These are phyloP conservation scores for Brachystomella parvula DNA, from an alignment of 1,140 invertebrate species.

Conservation along the genomic window DNA sequence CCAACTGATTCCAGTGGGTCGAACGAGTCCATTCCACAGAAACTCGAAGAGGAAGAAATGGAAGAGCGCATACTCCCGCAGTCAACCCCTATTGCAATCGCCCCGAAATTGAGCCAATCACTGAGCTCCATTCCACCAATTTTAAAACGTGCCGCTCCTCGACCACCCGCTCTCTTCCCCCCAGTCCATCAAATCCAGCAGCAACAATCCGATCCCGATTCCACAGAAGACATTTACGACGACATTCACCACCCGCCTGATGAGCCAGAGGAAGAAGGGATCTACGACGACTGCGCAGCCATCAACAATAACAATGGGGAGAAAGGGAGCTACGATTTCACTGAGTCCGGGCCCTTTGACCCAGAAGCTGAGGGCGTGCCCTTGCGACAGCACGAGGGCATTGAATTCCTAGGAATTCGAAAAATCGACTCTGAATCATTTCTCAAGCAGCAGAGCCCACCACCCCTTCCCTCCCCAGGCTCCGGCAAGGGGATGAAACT, in stretches of 20 bases:
- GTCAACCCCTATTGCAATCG: background rate
- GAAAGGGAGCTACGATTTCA: constrained; percentile 34
- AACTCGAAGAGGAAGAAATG: background rate
- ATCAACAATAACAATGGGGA: constrained; percentile 14
- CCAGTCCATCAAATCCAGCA: background rate
- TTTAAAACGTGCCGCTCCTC: constrained; percentile 24
- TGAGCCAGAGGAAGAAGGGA: constrained; percentile 29
- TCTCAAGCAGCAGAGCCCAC: constrained; percentile 12
- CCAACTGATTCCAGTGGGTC: constrained; percentile 23
- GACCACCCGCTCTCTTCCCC: background rate
- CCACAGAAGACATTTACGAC: background rate
- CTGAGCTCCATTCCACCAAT: constrained; percentile 12
- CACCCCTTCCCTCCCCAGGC: constrained; percentile 23
- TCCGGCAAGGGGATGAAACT: too few relatives aligned
- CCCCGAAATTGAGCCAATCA: constrained; percentile 15
- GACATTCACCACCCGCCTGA: background rate
- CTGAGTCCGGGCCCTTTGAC: constrained; percentile 4
- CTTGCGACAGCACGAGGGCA: constrained; percentile 24
- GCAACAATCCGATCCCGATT: background rate
- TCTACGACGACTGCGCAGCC: constrained; percentile 35
- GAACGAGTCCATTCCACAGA: constrained; percentile 30
- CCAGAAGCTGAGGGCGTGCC: constrained; percentile 22
- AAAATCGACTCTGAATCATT: constrained; percentile 37
- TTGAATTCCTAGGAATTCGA: constrained; percentile 37
- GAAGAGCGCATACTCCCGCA: background rate